Base-by-base conservation (phyloP, 2,888 invertebrate species). In the Thereva nobilitata region DNA sequence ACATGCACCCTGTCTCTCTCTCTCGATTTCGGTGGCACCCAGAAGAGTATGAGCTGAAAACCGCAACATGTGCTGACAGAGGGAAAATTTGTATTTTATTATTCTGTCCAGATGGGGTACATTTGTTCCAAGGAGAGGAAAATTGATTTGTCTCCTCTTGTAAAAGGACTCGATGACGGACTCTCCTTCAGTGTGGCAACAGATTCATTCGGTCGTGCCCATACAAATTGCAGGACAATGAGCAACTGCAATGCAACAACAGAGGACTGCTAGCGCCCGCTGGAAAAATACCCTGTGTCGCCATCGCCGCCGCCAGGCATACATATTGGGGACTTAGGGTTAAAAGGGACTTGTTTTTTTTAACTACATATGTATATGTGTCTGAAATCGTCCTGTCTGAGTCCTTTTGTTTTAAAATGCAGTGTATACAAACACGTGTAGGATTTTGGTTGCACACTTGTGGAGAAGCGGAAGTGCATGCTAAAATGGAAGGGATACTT, bases 21-120 rank as follows among this genome's bases (percentile, higher is more conserved):
- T 23, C 6, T 38, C 34, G 38, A 10, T 37, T 37, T 47, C 37
- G 12, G 23, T 37, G 4, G 10, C 7, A 12, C 44, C 54, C 37
- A 41, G 23, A 38, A 9, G 40, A 12, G 23, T 23, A 41, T 55
- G 47, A 12, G 40, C n/a, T 34, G 49, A 47, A 64, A 64, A 67
- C 68, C 68, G 57, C 68, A 69, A 67, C 68, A 69, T 69, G 64
- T 69, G 68, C 68, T 69, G 68, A 69, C 68, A 69, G 64, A 63
- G 59, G 64, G 64, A 64, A 69, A 69, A 69, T 69, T 69, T 69
- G 68, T 69, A 69, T 69, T 69, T 69, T 69, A 69, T 69, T 67
- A 69, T 69, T 67, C 64, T 64, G 44, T 35, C 68, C 68, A 69
- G 67, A 69, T 69, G 68, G 68, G 67, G 67, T 64, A 69, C 67